A percentile compares a stretch with the other conserved stretches of the same genome.
phyloP scores from a whole-genome alignment of 2,113 vertebrate genomes.

The Oreochromis niloticus region DNA sequence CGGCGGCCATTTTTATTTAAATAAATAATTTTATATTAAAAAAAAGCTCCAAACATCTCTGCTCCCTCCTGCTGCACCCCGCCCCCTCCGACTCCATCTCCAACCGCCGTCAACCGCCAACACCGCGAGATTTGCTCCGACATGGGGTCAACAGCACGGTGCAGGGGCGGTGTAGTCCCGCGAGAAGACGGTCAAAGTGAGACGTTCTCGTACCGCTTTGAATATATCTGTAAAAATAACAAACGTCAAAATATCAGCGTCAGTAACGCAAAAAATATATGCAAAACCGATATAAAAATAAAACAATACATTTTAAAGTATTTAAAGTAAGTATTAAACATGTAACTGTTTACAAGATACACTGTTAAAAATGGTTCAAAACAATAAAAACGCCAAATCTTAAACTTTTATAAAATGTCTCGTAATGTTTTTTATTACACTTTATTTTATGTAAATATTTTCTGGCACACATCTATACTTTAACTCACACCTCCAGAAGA shows the following conservation, averaged over 20 bases:
- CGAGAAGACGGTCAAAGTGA: conserved; percentile 33
- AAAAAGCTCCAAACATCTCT: conserved; percentile 76
- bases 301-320: background rate
- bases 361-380: background rate
- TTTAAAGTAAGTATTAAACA: background rate
- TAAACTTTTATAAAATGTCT: background rate
- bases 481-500: background rate
- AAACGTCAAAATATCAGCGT: background rate
- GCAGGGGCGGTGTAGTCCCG: conserved; percentile 15
- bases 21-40: conserved; percentile 79
- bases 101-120: conserved; percentile 33
- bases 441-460: background rate
- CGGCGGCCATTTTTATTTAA: conserved; percentile 85
- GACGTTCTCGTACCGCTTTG: background rate
- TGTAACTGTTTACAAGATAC: background rate
- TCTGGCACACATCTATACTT: background rate
- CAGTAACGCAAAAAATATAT: background rate
- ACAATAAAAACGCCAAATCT: background rate
- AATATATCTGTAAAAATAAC: background rate
- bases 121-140: conserved; percentile 64
- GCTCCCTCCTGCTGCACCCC: conserved; percentile 65
- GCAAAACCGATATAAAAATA: background rate
- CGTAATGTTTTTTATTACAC: background rate
- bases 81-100: conserved; percentile 62
- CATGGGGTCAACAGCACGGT: background rate